These are phyloP conservation scores for Stichopus chloronotus DNA, from an alignment of 35 echinoderm and acorn worm genomes.

Conservation along the genomic window DNA sequence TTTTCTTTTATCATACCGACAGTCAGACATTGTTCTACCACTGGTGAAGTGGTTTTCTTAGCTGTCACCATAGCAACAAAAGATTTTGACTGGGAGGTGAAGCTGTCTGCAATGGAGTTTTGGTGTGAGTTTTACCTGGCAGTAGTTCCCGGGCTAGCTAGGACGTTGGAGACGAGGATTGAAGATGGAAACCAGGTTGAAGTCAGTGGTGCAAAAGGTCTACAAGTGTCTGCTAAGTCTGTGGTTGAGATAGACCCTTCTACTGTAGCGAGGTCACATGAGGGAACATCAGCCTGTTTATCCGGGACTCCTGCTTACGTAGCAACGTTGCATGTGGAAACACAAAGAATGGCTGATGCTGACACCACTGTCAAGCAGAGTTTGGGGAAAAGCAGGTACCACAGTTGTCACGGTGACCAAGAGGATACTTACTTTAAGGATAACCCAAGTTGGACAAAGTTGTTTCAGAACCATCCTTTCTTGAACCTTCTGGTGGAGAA, in stretches of 20 bases:
- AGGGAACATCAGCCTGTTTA: background rate
- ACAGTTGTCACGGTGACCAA: background rate
- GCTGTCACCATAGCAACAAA: constrained; percentile 22
- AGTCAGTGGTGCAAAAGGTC: background rate
- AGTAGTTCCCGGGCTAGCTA: background rate
- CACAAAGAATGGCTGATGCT: background rate
- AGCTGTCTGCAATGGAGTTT: constrained; percentile 36
- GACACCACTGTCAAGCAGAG: background rate
- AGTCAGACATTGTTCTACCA: background rate
- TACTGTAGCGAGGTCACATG: background rate
- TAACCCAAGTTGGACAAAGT: background rate
- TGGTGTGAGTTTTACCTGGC: constrained; percentile 30
- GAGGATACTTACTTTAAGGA: background rate
- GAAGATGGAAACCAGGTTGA: background rate
- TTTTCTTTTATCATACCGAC: background rate
- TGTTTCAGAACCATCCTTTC: constrained; percentile 5
- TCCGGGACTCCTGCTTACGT: background rate
- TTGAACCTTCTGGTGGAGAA: constrained; percentile 10
- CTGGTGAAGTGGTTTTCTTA: constrained; percentile 26
- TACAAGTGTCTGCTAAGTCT: background rate
- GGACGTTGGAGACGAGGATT: background rate
- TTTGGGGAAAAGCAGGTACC: background rate
- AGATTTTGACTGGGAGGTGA: constrained; percentile 60
- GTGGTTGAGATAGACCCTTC: too few relatives aligned
- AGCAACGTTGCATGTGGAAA: background rate